Base-by-base conservation (phyloP, 2,797 vertebrate genomes). In the Orestias chungarensis region DNA sequence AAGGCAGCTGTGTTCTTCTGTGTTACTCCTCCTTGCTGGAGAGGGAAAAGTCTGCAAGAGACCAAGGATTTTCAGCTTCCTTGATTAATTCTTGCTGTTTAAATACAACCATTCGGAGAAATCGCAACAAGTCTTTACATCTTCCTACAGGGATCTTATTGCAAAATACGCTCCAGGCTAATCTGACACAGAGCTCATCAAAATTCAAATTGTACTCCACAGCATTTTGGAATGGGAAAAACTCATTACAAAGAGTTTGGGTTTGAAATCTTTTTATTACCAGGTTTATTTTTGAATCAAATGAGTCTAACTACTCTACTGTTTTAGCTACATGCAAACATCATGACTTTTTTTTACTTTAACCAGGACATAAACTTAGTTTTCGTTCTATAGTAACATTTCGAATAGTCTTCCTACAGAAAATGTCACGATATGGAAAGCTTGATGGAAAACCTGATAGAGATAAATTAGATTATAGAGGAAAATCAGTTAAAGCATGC, bases 41-140 rank as follows among this genome's bases (percentile, higher is more conserved):
- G 29, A 17, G 54, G 33, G 69, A 70, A 81, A 72, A 82, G 79
- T n/a, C 89, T 87, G 82, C 79, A 73, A 76, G 80, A 88, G 73
- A 83, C 87, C 76, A 79, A 77, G 55, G 82, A 85, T 86, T 35
- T 9, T 18, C 81, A 85, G 93, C 92, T 90, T 84, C 89, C 84
- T 68, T 88, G 87, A 92, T 91, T 91, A 91, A 94, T 92, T 86
- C 82, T 74, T 84, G 80, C 86, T 91, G 90, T 92, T 92, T 89
- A 90, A 90, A 88, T 86, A 82, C 76, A 25, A 74, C 64, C 78
- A 79, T 78, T 82, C 68, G 66, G 75, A 76, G 72, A 76, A 75
- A 86, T 78, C 50, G 46, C 23, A 80, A 12, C 0, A 64, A 78
- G 69, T 35, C 43, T 40, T 6, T 69, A 74, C 61, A 70, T 84